A percentile compares a stretch with the other conserved stretches of the same genome.
phyloP scores from a whole-genome alignment of 23 tunicate genomes.

The Pegea sp. region DNA sequence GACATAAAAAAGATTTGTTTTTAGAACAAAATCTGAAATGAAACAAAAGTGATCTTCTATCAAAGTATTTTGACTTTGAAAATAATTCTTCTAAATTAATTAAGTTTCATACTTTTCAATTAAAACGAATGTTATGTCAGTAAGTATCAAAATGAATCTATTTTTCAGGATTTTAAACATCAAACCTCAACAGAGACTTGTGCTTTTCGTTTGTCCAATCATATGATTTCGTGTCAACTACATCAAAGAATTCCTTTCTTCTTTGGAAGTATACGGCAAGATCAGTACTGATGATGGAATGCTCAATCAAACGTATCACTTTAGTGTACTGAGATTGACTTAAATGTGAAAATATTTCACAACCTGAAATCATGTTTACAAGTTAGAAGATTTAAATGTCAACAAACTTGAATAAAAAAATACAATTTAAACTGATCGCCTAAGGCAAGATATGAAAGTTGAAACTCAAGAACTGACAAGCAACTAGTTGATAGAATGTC shows the following conservation, averaged over 20 bases:
- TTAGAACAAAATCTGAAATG: no score
- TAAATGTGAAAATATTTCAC: slow-evolving; percentile 67
- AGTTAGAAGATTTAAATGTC: neutral
- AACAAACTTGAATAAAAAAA: no score
- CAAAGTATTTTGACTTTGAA: no score
- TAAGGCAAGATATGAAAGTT: neutral
- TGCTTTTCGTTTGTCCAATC: slow-evolving; percentile 50
- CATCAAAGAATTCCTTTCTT: slow-evolving; percentile 26
- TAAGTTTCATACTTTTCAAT: no score
- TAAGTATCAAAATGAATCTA: no score
- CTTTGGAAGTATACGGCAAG: slow-evolving; percentile 74
- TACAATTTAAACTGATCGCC: neutral
- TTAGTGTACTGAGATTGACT: slow-evolving; percentile 43
- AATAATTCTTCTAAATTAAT: no score
- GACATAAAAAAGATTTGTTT: no score
- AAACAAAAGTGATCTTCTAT: no score
- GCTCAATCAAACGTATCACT: slow-evolving; percentile 59
- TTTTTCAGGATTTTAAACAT: no score
- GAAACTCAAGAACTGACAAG: neutral
- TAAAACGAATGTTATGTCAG: no score
- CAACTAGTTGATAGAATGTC: neutral
- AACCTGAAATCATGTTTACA: slow-evolving; percentile 20
- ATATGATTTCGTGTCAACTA: slow-evolving; percentile 6
- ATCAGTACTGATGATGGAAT: slow-evolving; percentile 80
- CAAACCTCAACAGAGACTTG: slow-evolving; percentile 38